Percentiles rank a stretch among this genome's conserved stretches.
Evolutionary conservation across 2,797 vertebrate species (phyloP).

Genomic region (Falco cherrug): DNA sequence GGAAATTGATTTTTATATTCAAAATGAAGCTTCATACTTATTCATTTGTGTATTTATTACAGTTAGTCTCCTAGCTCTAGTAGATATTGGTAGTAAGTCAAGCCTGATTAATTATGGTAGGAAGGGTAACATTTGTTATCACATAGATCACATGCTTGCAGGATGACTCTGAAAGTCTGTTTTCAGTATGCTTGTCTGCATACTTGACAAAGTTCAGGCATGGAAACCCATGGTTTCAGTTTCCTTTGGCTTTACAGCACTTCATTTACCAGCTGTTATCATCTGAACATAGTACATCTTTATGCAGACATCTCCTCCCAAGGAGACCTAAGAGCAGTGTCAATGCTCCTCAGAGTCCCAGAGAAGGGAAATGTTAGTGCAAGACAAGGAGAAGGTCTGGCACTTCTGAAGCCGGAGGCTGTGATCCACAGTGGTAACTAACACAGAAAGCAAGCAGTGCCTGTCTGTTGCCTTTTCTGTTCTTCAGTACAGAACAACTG

Average conservation of each 20-base stretch:
- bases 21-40: neutral
- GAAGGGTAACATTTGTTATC: neutral
- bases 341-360: neutral
- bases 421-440: neutral
- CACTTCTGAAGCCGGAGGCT: neutral
- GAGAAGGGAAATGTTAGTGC: neutral
- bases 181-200: neutral
- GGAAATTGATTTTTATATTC: neutral
- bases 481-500: neutral
- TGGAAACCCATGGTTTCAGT: neutral
- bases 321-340: neutral
- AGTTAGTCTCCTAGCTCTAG: neutral
- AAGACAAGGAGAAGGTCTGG: neutral
- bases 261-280: neutral
- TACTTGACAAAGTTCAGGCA: neutral
- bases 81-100: neutral
- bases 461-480: neutral
- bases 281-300: neutral
- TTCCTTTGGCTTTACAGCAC: neutral
- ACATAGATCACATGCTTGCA: neutral
- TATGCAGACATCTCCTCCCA: neutral
- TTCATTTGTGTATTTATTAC: neutral
- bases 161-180: neutral
- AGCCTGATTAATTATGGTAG: neutral
- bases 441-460: neutral